Percentiles rank a stretch among this genome's conserved stretches.
Conservation (phyloP, 2,797 vertebrate species). For the Todus mexicanus region DNA sequence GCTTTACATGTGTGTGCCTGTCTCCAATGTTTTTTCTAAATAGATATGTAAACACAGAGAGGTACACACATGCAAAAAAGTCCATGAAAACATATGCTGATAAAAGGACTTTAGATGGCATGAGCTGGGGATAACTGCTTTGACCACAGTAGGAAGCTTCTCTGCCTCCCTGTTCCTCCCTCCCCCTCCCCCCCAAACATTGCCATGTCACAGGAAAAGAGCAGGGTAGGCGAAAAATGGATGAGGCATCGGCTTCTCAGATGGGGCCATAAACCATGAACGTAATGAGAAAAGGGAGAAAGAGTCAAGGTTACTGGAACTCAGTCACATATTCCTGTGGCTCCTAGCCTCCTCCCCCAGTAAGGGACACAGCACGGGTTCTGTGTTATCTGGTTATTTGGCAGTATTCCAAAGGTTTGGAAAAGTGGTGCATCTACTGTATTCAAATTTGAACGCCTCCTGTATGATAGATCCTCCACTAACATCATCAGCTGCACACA, state of each 20-base stretch:
- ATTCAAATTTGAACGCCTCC: constrained; percentile 29
- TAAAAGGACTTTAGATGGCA: background rate
- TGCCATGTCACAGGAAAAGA: background rate
- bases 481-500: constrained; percentile 79
- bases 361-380: background rate
- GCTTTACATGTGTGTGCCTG: background rate
- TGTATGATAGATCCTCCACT: constrained; percentile 73
- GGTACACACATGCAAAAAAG: background rate
- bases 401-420: background rate
- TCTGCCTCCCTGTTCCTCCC: background rate
- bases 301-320: constrained; percentile 78
- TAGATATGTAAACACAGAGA: background rate
- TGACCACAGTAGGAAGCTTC: background rate
- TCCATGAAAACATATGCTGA: background rate
- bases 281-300: background rate
- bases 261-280: background rate
- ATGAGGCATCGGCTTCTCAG: background rate
- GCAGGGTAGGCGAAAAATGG: background rate
- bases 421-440: background rate
- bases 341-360: constrained; percentile 52
- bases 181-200: background rate
- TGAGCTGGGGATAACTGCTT: background rate
- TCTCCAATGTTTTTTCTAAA: background rate
- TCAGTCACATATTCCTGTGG: constrained; percentile 64
- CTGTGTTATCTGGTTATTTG: background rate